These are phyloP conservation scores for Callionymus lyra DNA, from an alignment of 2,113 vertebrate genomes.

Conservation along the genomic window DNA sequence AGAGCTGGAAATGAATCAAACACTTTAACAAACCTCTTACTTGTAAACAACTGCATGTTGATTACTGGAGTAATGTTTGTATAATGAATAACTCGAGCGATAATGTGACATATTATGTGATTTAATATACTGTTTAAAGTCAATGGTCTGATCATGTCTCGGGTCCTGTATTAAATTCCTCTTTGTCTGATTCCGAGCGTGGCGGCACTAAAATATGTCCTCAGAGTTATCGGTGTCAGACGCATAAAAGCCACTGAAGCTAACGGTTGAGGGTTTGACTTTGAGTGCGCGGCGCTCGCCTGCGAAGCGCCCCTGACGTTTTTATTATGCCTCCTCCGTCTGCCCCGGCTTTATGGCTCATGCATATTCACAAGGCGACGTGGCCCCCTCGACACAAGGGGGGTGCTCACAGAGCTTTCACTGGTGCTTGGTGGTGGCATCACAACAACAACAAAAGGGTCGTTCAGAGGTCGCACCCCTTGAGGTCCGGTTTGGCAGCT, in stretches of 20 bases:
- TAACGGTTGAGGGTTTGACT: conserved; percentile 37
- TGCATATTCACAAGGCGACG: conserved; percentile 41
- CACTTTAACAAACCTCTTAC: too few species aligned
- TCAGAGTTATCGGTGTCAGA: conserved; percentile 20
- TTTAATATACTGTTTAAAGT: too few species aligned
- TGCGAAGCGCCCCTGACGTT: conserved; percentile 38
- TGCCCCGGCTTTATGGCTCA: conserved; percentile 45
- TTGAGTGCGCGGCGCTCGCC: conserved; percentile 35
- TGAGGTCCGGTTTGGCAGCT: conserved; percentile 45
- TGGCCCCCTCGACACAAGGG: too few species aligned
- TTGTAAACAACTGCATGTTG: background rate
- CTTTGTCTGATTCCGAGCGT: too few species aligned
- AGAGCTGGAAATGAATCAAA: too few species aligned
- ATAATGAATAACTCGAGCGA: too few species aligned
- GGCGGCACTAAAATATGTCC: too few species aligned
- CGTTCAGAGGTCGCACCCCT: conserved; percentile 32
- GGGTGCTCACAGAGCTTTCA: conserved; percentile 2
- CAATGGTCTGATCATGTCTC: too few species aligned
- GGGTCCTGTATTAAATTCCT: too few species aligned
- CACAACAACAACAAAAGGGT: conserved; percentile 16
- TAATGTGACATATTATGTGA: too few species aligned
- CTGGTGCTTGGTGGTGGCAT: conserved; percentile 11
- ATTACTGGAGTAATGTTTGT: too few species aligned
- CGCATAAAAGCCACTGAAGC: conserved; percentile 31
- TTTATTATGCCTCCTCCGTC: conserved; percentile 42